These are phyloP conservation scores for Drosophila mojavensis DNA, from an alignment of 1,140 invertebrate species.

Conservation along the genomic window DNA sequence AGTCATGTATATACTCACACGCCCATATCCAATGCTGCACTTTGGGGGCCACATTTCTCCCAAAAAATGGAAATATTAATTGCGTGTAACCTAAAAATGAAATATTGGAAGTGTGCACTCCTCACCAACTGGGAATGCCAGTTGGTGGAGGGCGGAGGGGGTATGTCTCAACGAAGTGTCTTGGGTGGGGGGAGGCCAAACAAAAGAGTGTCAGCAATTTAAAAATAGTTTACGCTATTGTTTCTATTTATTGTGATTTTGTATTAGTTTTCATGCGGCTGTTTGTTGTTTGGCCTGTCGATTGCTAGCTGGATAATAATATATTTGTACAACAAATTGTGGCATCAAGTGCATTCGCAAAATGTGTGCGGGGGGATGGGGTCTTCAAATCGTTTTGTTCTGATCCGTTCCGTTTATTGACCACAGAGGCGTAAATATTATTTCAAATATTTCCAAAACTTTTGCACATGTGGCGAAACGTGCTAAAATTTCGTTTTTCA, in stretches of 20 bases:
- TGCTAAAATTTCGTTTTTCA: slow-evolving; percentile 72
- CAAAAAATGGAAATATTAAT: slow-evolving; percentile 69
- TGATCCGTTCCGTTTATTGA: slow-evolving; percentile 15
- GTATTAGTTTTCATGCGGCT: slow-evolving; percentile 24
- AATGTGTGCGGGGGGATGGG: background rate
- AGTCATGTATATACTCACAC: background rate
- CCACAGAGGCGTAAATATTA: slow-evolving; percentile 67
- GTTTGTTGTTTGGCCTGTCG: slow-evolving; percentile 9
- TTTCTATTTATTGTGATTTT: slow-evolving; percentile 74
- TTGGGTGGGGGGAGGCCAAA: slow-evolving; percentile 34
- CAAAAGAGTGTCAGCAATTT: slow-evolving; percentile 79
- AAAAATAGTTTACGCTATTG: slow-evolving; percentile 75
- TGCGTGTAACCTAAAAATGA: slow-evolving; percentile 75
- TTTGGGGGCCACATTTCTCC: slow-evolving; percentile 37
- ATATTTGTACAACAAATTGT: slow-evolving; percentile 31
- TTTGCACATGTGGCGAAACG: slow-evolving; percentile 80
- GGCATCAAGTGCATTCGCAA: slow-evolving; percentile 59
- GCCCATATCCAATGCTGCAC: slow-evolving; percentile 34
- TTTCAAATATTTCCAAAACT: slow-evolving; percentile 72
- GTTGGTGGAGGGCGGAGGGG: background rate
- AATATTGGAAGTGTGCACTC: slow-evolving; percentile 70
- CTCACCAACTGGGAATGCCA: slow-evolving; percentile 10
- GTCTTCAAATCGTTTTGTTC: slow-evolving; percentile 17
- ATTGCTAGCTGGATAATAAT: slow-evolving; percentile 39
- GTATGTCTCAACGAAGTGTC: slow-evolving; percentile 5